A percentile compares a stretch with the other conserved stretches of the same genome.
These are phyloP conservation scores for Nymphalis io DNA, from an alignment of 1,140 invertebrate species.

Conservation along the genomic window DNA sequence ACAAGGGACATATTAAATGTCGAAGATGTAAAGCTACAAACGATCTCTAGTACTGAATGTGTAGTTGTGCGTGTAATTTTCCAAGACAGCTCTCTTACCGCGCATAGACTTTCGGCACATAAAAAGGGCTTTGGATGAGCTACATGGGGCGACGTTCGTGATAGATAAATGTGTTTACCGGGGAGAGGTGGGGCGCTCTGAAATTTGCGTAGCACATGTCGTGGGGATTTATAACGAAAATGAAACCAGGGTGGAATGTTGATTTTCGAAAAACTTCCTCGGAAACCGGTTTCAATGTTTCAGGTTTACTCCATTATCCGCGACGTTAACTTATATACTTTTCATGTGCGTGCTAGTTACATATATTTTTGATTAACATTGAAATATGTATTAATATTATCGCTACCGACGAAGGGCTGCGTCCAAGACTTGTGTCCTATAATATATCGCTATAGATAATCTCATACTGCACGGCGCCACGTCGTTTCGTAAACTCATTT, in stretches of 20 bases:
- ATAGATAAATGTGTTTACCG: neutral
- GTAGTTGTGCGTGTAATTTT: neutral
- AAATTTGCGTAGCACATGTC: neutral
- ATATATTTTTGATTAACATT: too few species aligned
- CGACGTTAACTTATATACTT: too few species aligned
- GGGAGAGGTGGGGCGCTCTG: neutral
- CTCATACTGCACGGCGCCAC: too few species aligned
- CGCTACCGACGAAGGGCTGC: too few species aligned
- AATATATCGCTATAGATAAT: too few species aligned
- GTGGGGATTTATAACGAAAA: constrained; percentile 3
- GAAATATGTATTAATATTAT: too few species aligned
- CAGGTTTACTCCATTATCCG: too few species aligned
- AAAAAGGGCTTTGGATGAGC: constrained; percentile 5
- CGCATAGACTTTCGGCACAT: neutral
- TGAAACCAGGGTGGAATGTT: constrained; percentile 1
- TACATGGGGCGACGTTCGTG: neutral
- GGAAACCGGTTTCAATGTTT: neutral
- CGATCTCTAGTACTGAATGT: neutral
- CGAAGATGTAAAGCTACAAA: constrained; percentile 6
- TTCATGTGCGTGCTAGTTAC: too few species aligned
- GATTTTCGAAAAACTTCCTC: neutral
- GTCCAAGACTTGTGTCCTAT: too few species aligned
- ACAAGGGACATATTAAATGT: constrained; percentile 9
- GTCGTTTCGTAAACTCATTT: too few species aligned
- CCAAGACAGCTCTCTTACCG: neutral